Base-by-base conservation (phyloP, 2,113 vertebrate species). In the Amphilophus citrinellus region DNA sequence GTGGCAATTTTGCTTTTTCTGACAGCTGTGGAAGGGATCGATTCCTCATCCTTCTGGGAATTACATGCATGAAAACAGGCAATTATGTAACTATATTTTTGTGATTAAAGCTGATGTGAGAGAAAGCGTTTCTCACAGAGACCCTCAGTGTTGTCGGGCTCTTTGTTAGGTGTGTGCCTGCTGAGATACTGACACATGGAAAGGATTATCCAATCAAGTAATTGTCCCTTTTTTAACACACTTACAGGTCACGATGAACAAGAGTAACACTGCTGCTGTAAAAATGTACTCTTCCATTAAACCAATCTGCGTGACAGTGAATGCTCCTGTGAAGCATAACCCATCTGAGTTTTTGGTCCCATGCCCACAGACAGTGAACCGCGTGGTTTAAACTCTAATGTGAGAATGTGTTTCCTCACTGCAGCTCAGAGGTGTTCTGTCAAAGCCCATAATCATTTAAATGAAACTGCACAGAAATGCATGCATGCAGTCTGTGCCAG, bases 131-230 rank as follows among this genome's bases (percentile, higher is more conserved):
- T 22, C 50, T 63, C 50, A 22, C 60, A 63, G 32, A 47, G 24
- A 10, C 4, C 63, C 50, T 81, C 59, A 22, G 27, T 9, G 27
- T 3, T 32, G 30, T 65, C 39, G 35, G 65, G 44, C 42, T 20
- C 32, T 88, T 27, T 63, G 76, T 79, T 63, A 79, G 65, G 75
- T 7, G 44, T 32, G 61, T 56, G 58, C 8, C 57, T 32, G 71
- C 68, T 20, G 53, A 3, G 39, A 27, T 73, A n/a, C 35, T 32
- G 10, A 61, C 75, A 20, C 73, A 68, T 79, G 42, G 27, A 75
- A 79, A 30, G 8, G 65, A 87, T 84, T 65, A 83, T 59, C 5
- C 9, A 68, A 0, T 47, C 13, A 66, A 61, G 61, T 56, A 76
- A 76, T 50, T 32, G 59, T 18, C 35, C 14, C 3, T n/a, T 18